Base-by-base conservation (phyloP, 2,888 invertebrate genomes). In the Pterostichus niger region DNA sequence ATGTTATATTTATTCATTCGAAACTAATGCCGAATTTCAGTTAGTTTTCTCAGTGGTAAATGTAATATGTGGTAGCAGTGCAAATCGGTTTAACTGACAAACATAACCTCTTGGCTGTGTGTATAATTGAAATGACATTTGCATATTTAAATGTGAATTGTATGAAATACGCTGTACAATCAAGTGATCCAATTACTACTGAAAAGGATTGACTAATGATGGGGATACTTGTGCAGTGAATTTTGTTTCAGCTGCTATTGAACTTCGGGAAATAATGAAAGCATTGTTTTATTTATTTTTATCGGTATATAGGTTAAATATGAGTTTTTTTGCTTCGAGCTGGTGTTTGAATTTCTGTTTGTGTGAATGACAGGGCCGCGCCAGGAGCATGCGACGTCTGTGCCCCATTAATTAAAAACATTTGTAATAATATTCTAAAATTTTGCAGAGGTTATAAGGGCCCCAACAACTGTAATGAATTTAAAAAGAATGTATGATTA, bases 91-190 rank as follows among this genome's bases (percentile, higher is more conserved):
- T 40, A 40, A 3, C 40, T 40, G 40, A 40, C 40, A 40, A 40
- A 40, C 40, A 40, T 5, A 40, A 40, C 40, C 40, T 40, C 40
- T 40, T 13, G 54, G 13, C 15, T 54, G 9, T 54, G 54, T 13
- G 54, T 54, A 17, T 54, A 13, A 54, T 54, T 54, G 54, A 54
- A 54, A 54, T 54, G 54, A 54, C 54, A 54, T 54, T 5, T 54
- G 15, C 54, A 54, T 54, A 54, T 54, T 54, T 17, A 54, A 54
- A 15, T 54, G 17, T 54, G 15, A 1, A 15, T 54, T 54, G 54
- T 54, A n/a, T 54, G 54, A 54, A 54, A 54, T 40, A 54, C 17
- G 54, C 15, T 7, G 54, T 54, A 40, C 40, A 54, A 54, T 54
- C 54, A 54, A 54, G 15, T 17, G 54, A 54, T 54, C 15, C 17